Conservation (phyloP, 2,888 invertebrate species). For the Yponomeuta cagnagella region DNA sequence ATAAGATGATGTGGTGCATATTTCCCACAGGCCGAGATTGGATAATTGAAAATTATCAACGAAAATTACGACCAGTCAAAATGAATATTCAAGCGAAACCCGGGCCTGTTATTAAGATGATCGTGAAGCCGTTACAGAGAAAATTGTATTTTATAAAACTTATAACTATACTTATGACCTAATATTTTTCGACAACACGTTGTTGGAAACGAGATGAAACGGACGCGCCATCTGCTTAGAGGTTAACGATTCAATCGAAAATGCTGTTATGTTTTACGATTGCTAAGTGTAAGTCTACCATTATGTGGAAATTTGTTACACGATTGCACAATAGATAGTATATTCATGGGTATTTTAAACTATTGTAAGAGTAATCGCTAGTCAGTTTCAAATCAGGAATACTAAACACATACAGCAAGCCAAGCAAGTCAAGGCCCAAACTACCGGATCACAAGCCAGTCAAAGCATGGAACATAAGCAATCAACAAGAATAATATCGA, state of each 20-base stretch:
- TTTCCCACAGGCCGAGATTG: conserved; percentile 36
- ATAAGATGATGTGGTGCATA: conserved; percentile 30
- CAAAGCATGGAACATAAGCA: too few relatives aligned
- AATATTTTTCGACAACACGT: conserved; percentile 68
- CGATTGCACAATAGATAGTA: too few relatives aligned
- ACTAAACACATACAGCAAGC: too few relatives aligned
- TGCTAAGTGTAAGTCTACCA: background rate
- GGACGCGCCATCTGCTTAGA: conserved; percentile 11
- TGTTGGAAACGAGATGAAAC: conserved; percentile 57
- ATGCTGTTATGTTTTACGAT: conserved; percentile 9
- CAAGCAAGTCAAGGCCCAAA: too few relatives aligned
- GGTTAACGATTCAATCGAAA: conserved; percentile 17
- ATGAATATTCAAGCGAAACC: conserved; percentile 73
- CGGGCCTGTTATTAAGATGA: conserved; percentile 67
- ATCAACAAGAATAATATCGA: background rate
- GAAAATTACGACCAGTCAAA: conserved; percentile 68
- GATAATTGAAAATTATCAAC: conserved; percentile 69
- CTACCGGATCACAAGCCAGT: too few relatives aligned
- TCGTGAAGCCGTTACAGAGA: conserved; percentile 69
- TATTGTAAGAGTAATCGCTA: too few relatives aligned
- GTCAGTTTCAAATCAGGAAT: too few relatives aligned
- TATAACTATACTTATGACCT: conserved; percentile 71
- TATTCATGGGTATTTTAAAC: too few relatives aligned
- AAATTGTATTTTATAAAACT: conserved; percentile 73
- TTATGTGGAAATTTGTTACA: background rate